These are phyloP conservation scores for Champsocephalus esox DNA, from an alignment of 2,797 vertebrate genomes.

Conservation along the genomic window DNA sequence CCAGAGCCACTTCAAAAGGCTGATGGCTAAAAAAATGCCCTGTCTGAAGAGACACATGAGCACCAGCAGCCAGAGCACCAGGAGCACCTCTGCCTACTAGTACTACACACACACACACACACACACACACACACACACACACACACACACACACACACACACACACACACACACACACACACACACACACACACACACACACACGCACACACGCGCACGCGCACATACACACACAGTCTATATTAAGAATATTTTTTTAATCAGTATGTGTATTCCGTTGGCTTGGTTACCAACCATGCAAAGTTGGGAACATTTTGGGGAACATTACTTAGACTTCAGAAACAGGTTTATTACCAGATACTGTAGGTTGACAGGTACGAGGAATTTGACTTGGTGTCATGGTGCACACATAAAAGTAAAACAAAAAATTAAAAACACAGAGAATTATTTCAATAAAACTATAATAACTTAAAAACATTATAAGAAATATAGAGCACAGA, in stretches of 20 bases:
- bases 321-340: not conserved
- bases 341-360: too few relatives aligned
- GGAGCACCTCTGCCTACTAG: conserved; percentile 72
- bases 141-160: not conserved
- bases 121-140: not conserved
- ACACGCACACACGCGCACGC: too few relatives aligned
- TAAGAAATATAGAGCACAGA: too few relatives aligned
- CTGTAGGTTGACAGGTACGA: too few relatives aligned
- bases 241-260: not conserved
- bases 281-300: not conserved
- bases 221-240: too few relatives aligned
- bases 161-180: too few relatives aligned
- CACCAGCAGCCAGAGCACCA: conserved; percentile 74
- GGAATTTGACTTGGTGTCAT: too few relatives aligned
- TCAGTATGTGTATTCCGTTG: not conserved
- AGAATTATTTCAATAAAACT: too few relatives aligned
- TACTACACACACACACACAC: conserved; percentile 37
- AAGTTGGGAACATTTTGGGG: not conserved
- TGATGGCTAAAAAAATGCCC: conserved; percentile 73
- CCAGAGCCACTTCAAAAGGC: conserved; percentile 79
- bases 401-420: too few relatives aligned
- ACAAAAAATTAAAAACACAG: too few relatives aligned
- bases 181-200: too few relatives aligned
- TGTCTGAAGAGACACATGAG: conserved; percentile 74
- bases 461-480: too few relatives aligned